Evolutionary conservation across 2,113 vertebrate species (phyloP), one percentile per base, ranked within the genome.

Genomic region (Pelodiscus sinensis): DNA sequence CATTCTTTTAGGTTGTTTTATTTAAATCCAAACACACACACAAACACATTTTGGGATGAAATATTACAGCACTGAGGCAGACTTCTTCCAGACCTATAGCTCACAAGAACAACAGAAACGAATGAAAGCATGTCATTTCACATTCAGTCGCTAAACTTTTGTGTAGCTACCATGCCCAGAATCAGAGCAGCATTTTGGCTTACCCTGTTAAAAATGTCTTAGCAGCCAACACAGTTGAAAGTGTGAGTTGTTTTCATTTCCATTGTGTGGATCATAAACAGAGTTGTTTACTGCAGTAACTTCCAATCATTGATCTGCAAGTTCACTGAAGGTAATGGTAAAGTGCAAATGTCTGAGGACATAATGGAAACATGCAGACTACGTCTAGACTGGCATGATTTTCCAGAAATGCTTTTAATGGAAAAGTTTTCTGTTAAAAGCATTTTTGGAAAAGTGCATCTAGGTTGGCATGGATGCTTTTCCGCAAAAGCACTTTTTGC

Each of bases 261-360:
- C 22, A 2, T 52, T 38, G 85, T 90, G 56, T 80, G 82, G 90
- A 85, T 87, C 29, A 87, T 29, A 89, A 87, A 83, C 5, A 88
- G 25, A 25, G 62, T 24, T 85, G 73, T 22, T 88, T 55, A 79
- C 4, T n/a, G 79, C 81, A 55, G 55, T 38, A 96, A 79, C 24
- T 78, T 90, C 27, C 51, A 79, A 88, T 83, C 88, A 88, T 93
- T 88, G 0, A 4, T 52, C 82, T 94, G 54, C 51, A 93, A 77
- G 82, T 73, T 81, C 77, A 86, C 55, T 57, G 56, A 79, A 92
- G 73, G 60, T 27, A 87, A 21, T 1, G 0, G 86, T 38, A 84
- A 19, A 3, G 25, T 27, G 57, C 35, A 79, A 85, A 35, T 50
- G 73, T 5, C 81, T 65, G 71, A 83, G 90, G 90, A 58, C 1